Conservation (phyloP, 2,113 vertebrate genomes). For the Sitta europaea region DNA sequence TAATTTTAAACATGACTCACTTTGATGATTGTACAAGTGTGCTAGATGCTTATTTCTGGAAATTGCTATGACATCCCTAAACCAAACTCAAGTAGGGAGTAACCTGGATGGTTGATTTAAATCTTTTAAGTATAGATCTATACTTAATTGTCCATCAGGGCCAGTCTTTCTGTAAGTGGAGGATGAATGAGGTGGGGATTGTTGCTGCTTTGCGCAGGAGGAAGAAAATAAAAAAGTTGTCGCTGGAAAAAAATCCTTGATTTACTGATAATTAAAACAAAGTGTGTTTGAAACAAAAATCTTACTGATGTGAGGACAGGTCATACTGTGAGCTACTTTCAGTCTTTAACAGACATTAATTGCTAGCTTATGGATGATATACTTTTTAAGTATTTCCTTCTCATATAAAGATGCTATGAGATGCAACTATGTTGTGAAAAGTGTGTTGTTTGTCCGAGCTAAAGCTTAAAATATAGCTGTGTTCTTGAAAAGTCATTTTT, state of each 20-base stretch:
- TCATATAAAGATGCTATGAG: not conserved
- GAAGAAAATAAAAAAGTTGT: not conserved
- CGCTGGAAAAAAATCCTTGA: not conserved
- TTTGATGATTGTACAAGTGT: constrained; percentile 6
- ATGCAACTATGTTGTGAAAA: not conserved
- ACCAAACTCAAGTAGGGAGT: not conserved
- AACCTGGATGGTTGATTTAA: not conserved
- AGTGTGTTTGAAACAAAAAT: not conserved
- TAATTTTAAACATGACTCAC: constrained; percentile 12
- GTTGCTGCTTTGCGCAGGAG: not conserved
- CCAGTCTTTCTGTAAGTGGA: not conserved
- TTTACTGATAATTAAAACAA: not conserved
- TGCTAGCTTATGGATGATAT: not conserved
- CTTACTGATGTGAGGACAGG: not conserved
- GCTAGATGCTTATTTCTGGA: constrained; percentile 10
- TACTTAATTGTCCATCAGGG: not conserved
- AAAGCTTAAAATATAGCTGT: not conserved
- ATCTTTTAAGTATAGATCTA: not conserved
- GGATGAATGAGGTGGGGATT: not conserved
- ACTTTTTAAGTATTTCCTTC: not conserved
- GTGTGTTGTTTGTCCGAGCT: rapidly evolving
- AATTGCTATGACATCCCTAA: not conserved
- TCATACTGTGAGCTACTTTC: not conserved
- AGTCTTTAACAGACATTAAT: not conserved
- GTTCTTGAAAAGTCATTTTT: not conserved